Evolutionary conservation across 2,113 vertebrate genomes (phyloP), one percentile per base, ranked within the genome.

Genomic region (Hypocryptadius cinnamomeus): DNA sequence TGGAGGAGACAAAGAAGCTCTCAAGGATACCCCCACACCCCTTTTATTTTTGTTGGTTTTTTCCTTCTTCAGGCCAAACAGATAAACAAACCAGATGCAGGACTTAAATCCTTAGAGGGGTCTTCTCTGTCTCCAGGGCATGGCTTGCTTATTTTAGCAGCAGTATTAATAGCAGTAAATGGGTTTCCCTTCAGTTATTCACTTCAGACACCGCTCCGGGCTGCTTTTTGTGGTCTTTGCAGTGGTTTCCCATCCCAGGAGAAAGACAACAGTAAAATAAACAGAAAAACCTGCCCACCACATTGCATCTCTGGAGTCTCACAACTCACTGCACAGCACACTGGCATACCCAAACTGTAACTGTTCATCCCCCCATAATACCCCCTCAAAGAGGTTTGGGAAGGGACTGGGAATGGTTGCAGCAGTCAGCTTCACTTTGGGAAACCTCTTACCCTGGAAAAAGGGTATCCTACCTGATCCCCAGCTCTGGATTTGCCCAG

Each of bases 31-130:
- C 44, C 3, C 8, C 8, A 8, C 28, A 39, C 2, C 8, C 23
- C 12, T 30, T 15, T 37, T 20, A 19, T 33, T 47, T 33, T n/a
- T 66, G 30, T 39, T 72, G 28, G 6, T 66, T 53, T 81, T 82
- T 37, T n/a, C 19, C 30, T 76, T 56, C n/a, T 80, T 77, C 56
- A 54, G 33, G 19, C 76, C 87, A 87, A 96, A 91, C 76, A 96
- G 85, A 94, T 66, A 96, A 96, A 93, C 89, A 94, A 93, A 64
- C 87, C 91, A 89, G 78, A 57, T 86, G 73, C 45, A 30, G 57
- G 80, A 48, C 22, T 94, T 87, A 40, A 87, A 84, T 47, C 61
- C 65, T 90, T 83, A 60, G 79, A 89, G 54, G 31, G 60, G 51
- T 90, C 60, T 76, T 73, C 74, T 85, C 59, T 85, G 69, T 60